These are phyloP conservation scores for Ooceraea biroi DNA, from an alignment of 1,140 invertebrate species.

Conservation along the genomic window DNA sequence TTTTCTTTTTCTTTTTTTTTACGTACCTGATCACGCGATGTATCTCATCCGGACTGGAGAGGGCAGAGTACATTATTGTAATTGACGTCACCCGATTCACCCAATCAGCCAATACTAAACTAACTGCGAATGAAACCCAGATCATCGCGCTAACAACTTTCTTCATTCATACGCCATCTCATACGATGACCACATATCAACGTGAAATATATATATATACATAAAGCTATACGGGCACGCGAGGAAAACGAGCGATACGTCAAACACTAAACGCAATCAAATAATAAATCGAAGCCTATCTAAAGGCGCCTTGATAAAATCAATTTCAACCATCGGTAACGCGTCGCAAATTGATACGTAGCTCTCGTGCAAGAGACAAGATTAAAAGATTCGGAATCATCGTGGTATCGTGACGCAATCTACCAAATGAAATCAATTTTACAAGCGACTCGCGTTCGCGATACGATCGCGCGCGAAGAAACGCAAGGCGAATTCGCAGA, in stretches of 20 bases:
- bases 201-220: conserved; percentile 24
- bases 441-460: too few relatives aligned
- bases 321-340: background rate
- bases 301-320: background rate
- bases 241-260: conserved; percentile 38
- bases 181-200: conserved; percentile 34
- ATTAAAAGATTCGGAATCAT: conserved; percentile 24
- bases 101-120: conserved; percentile 49
- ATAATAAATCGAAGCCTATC: background rate
- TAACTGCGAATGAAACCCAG: conserved; percentile 10
- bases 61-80: conserved; percentile 80
- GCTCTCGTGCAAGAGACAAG: conserved; percentile 11
- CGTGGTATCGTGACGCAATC: conserved; percentile 4
- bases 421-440: conserved; percentile 1
- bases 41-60: conserved; percentile 79
- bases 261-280: background rate
- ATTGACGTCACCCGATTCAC: conserved; percentile 63
- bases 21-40: conserved; percentile 11
- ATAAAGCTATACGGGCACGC: conserved; percentile 1
- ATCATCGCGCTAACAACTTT: conserved; percentile 34
- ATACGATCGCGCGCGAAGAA: background rate
- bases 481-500: too few relatives aligned
- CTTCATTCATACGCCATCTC: conserved; percentile 39
- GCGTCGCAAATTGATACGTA: conserved; percentile 3
- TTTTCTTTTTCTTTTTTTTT: too few relatives aligned